Evolutionary conservation across 2,113 vertebrate genomes (phyloP).

Genomic region (Centropus unirufus): DNA sequence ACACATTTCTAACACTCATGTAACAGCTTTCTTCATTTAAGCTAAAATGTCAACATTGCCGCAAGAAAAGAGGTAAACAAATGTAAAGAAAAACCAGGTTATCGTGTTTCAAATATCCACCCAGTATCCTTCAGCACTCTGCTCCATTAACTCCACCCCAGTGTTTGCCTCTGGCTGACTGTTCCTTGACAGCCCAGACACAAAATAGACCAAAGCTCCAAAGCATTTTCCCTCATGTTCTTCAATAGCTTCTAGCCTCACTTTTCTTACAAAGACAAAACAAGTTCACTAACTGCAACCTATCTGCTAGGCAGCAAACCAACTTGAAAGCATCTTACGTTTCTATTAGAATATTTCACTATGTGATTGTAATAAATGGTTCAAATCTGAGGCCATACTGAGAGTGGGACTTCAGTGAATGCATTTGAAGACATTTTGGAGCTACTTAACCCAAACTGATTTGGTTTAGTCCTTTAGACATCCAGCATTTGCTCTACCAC

Average conservation of each 20-base stretch:
- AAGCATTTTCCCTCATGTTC: background rate
- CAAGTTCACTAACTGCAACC: slow-evolving; percentile 30
- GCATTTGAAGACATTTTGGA: background rate
- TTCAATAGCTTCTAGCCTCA: slow-evolving; percentile 29
- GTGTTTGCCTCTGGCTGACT: background rate
- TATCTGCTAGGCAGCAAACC: background rate
- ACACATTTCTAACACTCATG: slow-evolving; percentile 4
- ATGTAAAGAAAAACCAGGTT: slow-evolving; percentile 31
- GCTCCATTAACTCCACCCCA: slow-evolving; percentile 14
- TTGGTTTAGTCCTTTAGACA: background rate
- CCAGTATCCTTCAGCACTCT: background rate
- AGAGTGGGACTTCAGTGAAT: background rate
- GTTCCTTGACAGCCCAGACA: background rate
- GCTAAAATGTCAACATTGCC: background rate
- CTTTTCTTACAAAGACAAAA: slow-evolving; percentile 57
- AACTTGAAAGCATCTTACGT: background rate
- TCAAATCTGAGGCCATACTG: background rate
- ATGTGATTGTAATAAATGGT: background rate
- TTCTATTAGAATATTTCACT: background rate
- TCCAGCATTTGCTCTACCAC: background rate
- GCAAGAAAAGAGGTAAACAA: slow-evolving; percentile 5
- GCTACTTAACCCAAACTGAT: slow-evolving; percentile 27
- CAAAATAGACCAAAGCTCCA: slow-evolving; percentile 24
- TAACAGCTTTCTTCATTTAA: slow-evolving; percentile 11
- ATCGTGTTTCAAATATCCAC: slow-evolving; percentile 19